These are phyloP conservation scores for Cottoperca gobio DNA, from an alignment of 2,797 vertebrate species.

Conservation along the genomic window DNA sequence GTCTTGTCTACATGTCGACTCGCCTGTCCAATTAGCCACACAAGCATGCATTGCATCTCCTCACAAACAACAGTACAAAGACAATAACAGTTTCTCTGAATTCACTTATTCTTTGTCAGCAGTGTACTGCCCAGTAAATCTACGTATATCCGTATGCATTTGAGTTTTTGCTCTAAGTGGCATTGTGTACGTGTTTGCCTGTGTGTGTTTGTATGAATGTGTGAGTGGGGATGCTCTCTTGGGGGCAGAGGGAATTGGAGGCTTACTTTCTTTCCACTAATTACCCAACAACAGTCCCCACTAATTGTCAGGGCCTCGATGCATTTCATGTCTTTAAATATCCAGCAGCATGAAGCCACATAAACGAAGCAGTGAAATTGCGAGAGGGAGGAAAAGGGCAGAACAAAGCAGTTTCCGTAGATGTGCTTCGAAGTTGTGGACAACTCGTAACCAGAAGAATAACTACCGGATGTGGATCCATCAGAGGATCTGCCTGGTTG, in stretches of 20 bases:
- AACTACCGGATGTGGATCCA: conserved; percentile 17
- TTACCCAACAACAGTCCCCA: conserved; percentile 71
- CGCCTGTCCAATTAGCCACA: conserved; percentile 41
- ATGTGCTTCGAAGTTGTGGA: conserved; percentile 43
- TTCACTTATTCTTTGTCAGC: neutral
- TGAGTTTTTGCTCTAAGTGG: conserved; percentile 9
- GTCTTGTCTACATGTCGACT: neutral
- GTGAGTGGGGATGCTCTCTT: conserved; percentile 9
- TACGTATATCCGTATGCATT: neutral
- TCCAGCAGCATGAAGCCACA: conserved; percentile 35
- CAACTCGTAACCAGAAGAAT: conserved; percentile 27
- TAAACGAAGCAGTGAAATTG: neutral
- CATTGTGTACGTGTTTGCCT: neutral
- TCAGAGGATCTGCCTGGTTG: neutral
- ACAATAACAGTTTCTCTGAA: conserved; percentile 16
- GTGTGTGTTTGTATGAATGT: neutral
- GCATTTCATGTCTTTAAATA: conserved; percentile 71
- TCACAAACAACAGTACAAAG: neutral
- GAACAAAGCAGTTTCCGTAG: conserved; percentile 51
- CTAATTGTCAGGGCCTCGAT: conserved; percentile 64
- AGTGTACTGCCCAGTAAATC: neutral
- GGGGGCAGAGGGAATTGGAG: conserved; percentile 37
- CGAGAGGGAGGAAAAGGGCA: conserved; percentile 17
- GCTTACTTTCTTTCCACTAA: conserved; percentile 69
- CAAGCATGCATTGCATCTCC: neutral